Conservation (phyloP, 2,888 invertebrate species). For the Encarsia formosa region DNA sequence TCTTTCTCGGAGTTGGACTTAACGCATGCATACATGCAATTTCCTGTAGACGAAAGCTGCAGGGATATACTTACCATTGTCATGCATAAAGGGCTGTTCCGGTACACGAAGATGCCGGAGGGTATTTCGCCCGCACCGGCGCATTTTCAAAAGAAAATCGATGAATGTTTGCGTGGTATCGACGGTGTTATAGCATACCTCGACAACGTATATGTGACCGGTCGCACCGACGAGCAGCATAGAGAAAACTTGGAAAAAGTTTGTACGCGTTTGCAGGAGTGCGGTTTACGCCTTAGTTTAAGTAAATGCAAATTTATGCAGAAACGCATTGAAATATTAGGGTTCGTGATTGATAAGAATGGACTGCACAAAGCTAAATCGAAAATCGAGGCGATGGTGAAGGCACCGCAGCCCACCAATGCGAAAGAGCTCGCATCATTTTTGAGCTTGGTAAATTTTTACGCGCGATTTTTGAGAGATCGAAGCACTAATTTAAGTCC, state of each 20-base stretch:
- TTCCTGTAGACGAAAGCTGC: slow-evolving; percentile 18
- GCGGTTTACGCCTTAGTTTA: slow-evolving; percentile 25
- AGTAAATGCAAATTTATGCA: slow-evolving; percentile 33
- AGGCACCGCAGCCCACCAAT: slow-evolving; percentile 28
- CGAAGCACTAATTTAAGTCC: slow-evolving; percentile 9
- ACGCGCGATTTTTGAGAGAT: slow-evolving; percentile 24
- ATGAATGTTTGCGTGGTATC: slow-evolving; percentile 30
- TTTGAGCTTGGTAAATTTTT: slow-evolving; percentile 38
- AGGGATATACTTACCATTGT: slow-evolving; percentile 9
- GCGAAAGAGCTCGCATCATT: slow-evolving; percentile 31
- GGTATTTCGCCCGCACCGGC: slow-evolving; percentile 16
- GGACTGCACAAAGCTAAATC: slow-evolving; percentile 29
- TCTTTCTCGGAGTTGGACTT: slow-evolving; percentile 15
- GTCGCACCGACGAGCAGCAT: slow-evolving; percentile 22
- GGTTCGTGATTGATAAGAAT: slow-evolving; percentile 30
- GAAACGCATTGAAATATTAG: slow-evolving; percentile 30
- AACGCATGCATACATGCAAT: slow-evolving; percentile 24
- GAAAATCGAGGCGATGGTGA: slow-evolving; percentile 30
- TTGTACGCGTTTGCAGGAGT: slow-evolving; percentile 27
- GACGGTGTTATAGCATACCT: slow-evolving; percentile 26
- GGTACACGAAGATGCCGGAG: slow-evolving; percentile 5
- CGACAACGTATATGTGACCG: slow-evolving; percentile 32
- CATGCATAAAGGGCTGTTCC: slow-evolving; percentile 8
- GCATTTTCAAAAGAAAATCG: slow-evolving; percentile 37
- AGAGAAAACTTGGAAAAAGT: slow-evolving; percentile 25